phyloP scores from a whole-genome alignment of 2,797 vertebrate species.

The Cirrhinus mrigala region DNA sequence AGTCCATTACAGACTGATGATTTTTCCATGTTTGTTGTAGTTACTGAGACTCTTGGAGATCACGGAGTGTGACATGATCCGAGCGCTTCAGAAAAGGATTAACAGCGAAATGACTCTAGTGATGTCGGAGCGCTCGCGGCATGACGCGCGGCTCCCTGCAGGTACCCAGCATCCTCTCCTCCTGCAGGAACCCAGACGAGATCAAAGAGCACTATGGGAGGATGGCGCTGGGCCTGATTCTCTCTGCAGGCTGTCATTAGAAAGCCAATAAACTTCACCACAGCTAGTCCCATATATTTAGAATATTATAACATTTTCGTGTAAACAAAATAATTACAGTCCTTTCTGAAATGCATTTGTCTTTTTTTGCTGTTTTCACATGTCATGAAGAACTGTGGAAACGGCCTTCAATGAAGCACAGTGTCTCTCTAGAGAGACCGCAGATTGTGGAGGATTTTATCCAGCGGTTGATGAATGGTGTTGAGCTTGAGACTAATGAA shows the following conservation, averaged over 20 bases:
- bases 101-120: conserved; percentile 73
- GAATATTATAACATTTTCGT: neutral
- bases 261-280: conserved; percentile 15
- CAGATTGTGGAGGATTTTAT: conserved; percentile 79
- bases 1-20: neutral
- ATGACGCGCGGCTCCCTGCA: conserved; percentile 72
- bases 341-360: neutral
- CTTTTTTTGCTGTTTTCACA: neutral
- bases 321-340: neutral
- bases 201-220: conserved; percentile 25
- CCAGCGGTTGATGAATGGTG: conserved; percentile 77
- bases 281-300: neutral
- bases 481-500: conserved; percentile 69
- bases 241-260: conserved; percentile 8
- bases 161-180: conserved; percentile 66
- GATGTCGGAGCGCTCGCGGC: conserved; percentile 76
- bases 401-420: conserved; percentile 74
- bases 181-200: conserved; percentile 10
- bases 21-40: conserved; percentile 62
- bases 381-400: conserved; percentile 80
- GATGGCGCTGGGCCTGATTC: neutral
- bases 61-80: conserved; percentile 81
- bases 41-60: conserved; percentile 83
- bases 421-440: conserved; percentile 70
- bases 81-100: conserved; percentile 76